Base-by-base conservation (phyloP, 1,140 invertebrate species). In the Heliconius himera region DNA sequence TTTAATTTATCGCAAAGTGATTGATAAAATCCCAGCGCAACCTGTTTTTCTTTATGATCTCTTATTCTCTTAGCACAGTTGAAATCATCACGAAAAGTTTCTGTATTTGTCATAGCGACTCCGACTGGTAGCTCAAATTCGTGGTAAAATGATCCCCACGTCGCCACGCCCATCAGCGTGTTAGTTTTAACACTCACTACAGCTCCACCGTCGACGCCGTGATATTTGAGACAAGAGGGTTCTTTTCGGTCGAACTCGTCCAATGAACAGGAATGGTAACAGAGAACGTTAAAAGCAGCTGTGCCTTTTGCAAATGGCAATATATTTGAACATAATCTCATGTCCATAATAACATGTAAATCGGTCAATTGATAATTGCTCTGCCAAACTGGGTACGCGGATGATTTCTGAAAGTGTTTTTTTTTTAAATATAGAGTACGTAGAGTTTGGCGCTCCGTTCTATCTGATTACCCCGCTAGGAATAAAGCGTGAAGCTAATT, bases 261-360 rank as follows among this genome's bases (percentile, higher is more conserved):
- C 3, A 82, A n/a, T 8, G 83, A 81, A 51, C 90, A 92, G 0
- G 88, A 86, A 73, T 90, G 84, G 22, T 91, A 92, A 72, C 90
- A 92, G 8, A 89, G 90, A 0, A 90, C 85, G 9, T 79, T 41
- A 76, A 86, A 92, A 0, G 81, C 86, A 26, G 72, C 70, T 26
- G 80, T 80, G 2, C 74, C 46, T 4, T 84, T 71, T 29, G 83
- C 82, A 49, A 76, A 81, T 9, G 84, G 81, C 1, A 87, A 76
- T n/a, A 90, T 82, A 38, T 82, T 82, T 2, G 73, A 33, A 72
- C 90, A 91, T 29, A 91, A 66, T 2, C 85, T 78, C n/a, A 90
- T 81, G 46, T 81, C 72, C 3, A 87, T 78, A 5, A 84, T 54
- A 9, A 91, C 83, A 20, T 83, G 26, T 26, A 91, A 72, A 77